Conservation (phyloP, 2,888 invertebrate genomes). For the Coleophora deauratella region DNA sequence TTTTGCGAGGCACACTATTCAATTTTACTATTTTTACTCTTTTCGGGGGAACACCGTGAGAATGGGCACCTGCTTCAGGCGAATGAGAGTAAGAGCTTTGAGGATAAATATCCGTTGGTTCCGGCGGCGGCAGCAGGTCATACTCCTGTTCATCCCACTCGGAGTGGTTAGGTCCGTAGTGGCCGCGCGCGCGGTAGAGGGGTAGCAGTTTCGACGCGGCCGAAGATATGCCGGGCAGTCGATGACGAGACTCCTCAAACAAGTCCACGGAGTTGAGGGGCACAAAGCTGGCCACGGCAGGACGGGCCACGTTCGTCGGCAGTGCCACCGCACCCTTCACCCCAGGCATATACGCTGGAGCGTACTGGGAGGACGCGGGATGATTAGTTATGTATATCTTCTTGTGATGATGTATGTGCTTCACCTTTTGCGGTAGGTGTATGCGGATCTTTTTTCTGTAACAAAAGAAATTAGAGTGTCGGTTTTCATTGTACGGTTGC, state of each 20-base stretch:
- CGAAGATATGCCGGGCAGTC: constrained; percentile 31
- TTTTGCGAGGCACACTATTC: constrained; percentile 49
- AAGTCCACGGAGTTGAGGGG: constrained; percentile 50
- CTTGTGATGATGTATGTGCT: constrained; percentile 71
- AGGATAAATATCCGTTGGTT: constrained; percentile 35
- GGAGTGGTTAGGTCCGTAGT: constrained; percentile 55
- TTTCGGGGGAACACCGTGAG: constrained; percentile 36
- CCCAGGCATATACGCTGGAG: constrained; percentile 60
- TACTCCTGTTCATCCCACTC: constrained; percentile 55
- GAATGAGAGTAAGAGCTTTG: constrained; percentile 37
- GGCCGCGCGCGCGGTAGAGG: constrained; percentile 60
- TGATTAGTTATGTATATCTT: constrained; percentile 70
- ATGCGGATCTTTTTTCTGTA: constrained; percentile 73
- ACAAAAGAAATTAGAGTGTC: constrained; percentile 48
- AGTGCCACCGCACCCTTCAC: constrained; percentile 57
- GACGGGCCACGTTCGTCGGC: constrained; percentile 46
- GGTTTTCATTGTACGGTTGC: constrained; percentile 29
- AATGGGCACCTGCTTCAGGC: constrained; percentile 20
- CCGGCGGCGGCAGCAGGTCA: constrained; percentile 42
- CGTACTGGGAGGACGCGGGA: constrained; percentile 60
- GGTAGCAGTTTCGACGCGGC: constrained; percentile 57
- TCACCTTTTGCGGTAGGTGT: constrained; percentile 72
- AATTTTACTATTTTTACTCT: constrained; percentile 57
- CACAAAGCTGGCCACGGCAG: constrained; percentile 41
- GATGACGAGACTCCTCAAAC: constrained; percentile 42